phyloP scores from a whole-genome alignment of 2,888 invertebrate species.

The Omphaloscelis lunosa region DNA sequence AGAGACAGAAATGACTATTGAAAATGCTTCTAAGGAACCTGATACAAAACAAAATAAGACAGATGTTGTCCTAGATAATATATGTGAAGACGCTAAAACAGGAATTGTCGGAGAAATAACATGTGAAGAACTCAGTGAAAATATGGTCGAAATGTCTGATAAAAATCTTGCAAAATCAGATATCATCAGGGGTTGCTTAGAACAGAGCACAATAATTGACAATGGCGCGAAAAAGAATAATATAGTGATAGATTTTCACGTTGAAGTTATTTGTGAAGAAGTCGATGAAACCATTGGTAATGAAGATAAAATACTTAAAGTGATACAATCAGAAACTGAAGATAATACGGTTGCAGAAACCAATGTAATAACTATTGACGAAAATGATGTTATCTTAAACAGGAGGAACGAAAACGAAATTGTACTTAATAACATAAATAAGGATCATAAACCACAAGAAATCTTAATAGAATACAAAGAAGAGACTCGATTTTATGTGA shows the following conservation, averaged over 20 bases:
- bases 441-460: neutral
- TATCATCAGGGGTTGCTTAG: neutral
- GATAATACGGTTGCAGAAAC: neutral
- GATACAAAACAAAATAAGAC: neutral
- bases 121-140: neutral
- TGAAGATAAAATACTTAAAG: neutral
- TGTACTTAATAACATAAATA: constrained; percentile 21
- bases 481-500: neutral
- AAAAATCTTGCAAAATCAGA: neutral
- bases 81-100: neutral
- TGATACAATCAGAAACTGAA: neutral
- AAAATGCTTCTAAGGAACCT: neutral
- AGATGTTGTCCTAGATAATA: neutral
- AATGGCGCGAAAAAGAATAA: neutral
- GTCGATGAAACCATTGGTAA: constrained; percentile 18
- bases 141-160: neutral
- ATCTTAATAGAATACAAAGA: neutral
- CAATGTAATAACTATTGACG: neutral
- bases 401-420: neutral
- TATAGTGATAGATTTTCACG: neutral
- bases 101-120: neutral
- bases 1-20: neutral
- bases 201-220: neutral
- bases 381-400: neutral
- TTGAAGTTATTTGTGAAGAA: constrained; percentile 30